A percentile compares a stretch with the other conserved stretches of the same genome.
These are phyloP conservation scores for Nemoura dubitans DNA, from an alignment of 2,888 invertebrate species.

Conservation along the genomic window DNA sequence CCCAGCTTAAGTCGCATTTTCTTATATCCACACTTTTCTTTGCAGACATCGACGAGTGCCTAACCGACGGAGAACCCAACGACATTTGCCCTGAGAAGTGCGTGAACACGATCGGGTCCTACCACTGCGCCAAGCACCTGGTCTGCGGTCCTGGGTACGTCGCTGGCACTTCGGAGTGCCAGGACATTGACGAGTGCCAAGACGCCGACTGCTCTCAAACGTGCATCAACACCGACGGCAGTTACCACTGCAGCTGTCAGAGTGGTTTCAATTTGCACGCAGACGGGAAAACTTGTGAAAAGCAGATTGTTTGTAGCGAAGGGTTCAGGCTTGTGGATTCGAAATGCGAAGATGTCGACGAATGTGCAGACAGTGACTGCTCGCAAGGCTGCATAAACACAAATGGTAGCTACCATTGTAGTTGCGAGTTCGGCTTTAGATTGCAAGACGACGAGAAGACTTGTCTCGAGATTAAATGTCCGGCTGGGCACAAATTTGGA, in stretches of 20 bases:
- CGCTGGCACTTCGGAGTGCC: constrained; percentile 44
- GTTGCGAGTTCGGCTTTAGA: constrained; percentile 52
- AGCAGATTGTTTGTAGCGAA: no score
- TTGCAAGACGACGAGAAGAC: constrained; percentile 44
- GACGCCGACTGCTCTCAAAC: constrained; percentile 66
- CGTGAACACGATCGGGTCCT: constrained; percentile 70
- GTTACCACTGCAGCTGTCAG: constrained; percentile 60
- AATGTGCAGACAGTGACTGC: constrained; percentile 60
- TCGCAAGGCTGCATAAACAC: constrained; percentile 62
- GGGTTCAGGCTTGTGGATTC: no score
- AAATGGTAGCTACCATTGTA: constrained; percentile 57
- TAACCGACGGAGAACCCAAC: constrained; percentile 61
- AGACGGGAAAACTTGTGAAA: no score
- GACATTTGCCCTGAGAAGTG: constrained; percentile 59
- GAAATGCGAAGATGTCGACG: constrained; percentile 63
- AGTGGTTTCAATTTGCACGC: no score
- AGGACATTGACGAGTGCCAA: constrained; percentile 21
- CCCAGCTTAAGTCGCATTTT: no score
- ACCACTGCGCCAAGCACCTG: constrained; percentile 60
- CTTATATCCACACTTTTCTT: no score
- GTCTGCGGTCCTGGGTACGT: constrained; percentile 54
- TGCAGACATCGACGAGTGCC: constrained; percentile 68
- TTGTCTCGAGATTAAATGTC: constrained; percentile 54
- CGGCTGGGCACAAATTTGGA: constrained; percentile 33
- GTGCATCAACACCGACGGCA: constrained; percentile 57